Evolutionary conservation across 2,113 vertebrate genomes (phyloP), one percentile per base, ranked within the genome.

Genomic region (Motacilla tschutschensis): DNA sequence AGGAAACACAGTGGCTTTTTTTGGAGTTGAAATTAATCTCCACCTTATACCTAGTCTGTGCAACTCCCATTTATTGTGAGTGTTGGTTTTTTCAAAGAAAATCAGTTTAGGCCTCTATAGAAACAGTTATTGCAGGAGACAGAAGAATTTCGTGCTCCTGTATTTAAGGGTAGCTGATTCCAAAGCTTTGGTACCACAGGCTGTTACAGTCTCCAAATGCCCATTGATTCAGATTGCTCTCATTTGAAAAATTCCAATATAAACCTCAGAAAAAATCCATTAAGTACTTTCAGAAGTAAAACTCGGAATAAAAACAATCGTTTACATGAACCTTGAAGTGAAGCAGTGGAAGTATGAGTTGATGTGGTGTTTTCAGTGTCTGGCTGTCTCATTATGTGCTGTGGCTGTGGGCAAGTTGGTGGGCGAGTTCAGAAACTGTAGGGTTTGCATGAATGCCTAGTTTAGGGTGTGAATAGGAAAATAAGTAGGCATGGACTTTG

Each of bases 401-500:
- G 83, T 86, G 75, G 71, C 88, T 90, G 64, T 91, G 92, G 88
- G 89, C 93, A 93, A 67, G 72, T 59, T 4, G 44, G 87, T 92
- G 85, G 85, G 79, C 0, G n/a, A 90, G 90, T 78, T 91, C 78
- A 88, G 86, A 86, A 85, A 40, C 78, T 69, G 19, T 22, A 81
- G 75, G 80, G 71, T 88, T 93, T 90, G 78, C 81, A 74, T 76
- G 84, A 91, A 38, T 28, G 31, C 86, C 80, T 76, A 24, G 60
- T 77, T 88, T 60, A 88, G 90, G 93, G 94, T 82, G 92, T 94
- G 93, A 94, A 86, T 81, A 93, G 90, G 93, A 90, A 93, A 95
- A 94, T 87, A 87, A 87, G 89, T 48, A 92, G 88, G 93, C 88
- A 85, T 50, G 79, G 77, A 62, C 77, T 67, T 76, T 62, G 59